Evolutionary conservation across 2,113 vertebrate species (phyloP).

Genomic region (Microcebus griseorufus): DNA sequence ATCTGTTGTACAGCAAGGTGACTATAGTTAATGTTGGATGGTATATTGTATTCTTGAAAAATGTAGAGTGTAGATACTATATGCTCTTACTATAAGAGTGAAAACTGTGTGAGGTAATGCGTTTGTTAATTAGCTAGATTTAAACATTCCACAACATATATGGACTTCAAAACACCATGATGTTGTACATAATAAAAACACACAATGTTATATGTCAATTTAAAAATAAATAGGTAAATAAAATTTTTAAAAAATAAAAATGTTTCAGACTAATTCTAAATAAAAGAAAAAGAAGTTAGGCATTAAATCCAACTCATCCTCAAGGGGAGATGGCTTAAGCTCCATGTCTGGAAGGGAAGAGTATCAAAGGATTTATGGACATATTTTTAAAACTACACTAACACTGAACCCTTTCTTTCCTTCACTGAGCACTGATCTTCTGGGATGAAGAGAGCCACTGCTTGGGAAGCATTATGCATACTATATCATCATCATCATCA

Average conservation of each 20-base stretch:
- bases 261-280: background rate
- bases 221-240: background rate
- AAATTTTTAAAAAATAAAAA: background rate
- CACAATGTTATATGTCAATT: background rate
- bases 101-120: background rate
- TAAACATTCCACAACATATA: background rate
- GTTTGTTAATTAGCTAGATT: background rate
- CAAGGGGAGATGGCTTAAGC: background rate
- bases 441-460: background rate
- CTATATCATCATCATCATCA: background rate
- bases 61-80: background rate
- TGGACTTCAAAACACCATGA: background rate
- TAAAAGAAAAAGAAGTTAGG: background rate
- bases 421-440: background rate
- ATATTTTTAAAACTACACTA: background rate
- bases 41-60: background rate
- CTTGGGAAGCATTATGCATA: too few species aligned
- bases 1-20: background rate
- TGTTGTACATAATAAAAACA: background rate
- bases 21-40: background rate
- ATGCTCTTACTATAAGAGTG: background rate
- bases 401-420: background rate
- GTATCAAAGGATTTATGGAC: background rate
- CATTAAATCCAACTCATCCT: background rate
- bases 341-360: background rate